Evolutionary conservation across 1,140 invertebrate genomes (phyloP), one percentile per base, ranked within the genome.

Genomic region (Arctopsyche grandis): DNA sequence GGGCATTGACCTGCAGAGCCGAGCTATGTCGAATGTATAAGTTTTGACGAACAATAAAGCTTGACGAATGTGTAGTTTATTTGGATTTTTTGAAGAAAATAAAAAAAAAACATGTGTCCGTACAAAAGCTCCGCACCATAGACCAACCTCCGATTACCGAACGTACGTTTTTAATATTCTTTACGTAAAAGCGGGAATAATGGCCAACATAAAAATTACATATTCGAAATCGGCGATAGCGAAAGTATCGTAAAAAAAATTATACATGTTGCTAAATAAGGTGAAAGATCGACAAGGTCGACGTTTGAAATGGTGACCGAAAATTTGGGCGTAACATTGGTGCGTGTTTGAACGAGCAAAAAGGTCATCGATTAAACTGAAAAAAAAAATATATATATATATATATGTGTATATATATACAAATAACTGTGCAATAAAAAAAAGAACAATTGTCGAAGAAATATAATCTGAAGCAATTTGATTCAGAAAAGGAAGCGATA

Each of bases 161-260:
- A 38, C 3, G 29, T 4, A 7, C 29, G 29, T 7, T 38, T 38
- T 38, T 38, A 38, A 38, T 38, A 38, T 38, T 38, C 7, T 38
- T 38, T 38, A 38, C 29, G 29, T 7, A 38, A 38, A 38, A 38
- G 29, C 29, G 1, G 29, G 29, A 38, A 38, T 38, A 38, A 38
- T 38, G 29, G 29, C 29, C 29, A 38, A 38, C 1, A 38, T 38
- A 38, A 7, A 38, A 38, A 38, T 38, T 38, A 38, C 29, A 7
- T 38, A 38, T 38, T 38, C 29, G 29, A 38, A 38, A 38, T 38
- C 7, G 29, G 29, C 16, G 48, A 52, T 52, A 52, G 12, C 16
- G 16, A 52, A 52, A 52, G 16, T 52, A 52, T 52, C 10, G 48
- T 52, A 52, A 52, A 52, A 52, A 46, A 52, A 52, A 52, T 52